Conservation (phyloP, 92 coral and sea anemone species). For the Meandrina meandrites region DNA sequence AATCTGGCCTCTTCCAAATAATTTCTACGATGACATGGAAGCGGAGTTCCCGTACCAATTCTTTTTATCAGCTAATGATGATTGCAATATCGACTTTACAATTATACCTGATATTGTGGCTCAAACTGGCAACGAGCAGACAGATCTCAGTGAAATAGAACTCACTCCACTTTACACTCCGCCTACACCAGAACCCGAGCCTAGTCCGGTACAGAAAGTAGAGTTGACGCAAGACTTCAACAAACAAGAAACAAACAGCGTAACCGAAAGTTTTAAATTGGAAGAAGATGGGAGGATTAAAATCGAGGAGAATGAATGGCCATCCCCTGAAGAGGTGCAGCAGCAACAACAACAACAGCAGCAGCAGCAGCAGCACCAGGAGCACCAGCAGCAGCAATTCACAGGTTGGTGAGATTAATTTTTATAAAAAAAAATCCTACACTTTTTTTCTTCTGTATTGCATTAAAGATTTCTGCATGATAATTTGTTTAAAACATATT, state of each 20-base stretch:
- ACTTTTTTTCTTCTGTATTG: neutral
- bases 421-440: neutral
- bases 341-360: neutral
- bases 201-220: neutral
- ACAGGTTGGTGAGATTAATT: neutral
- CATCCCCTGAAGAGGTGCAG: neutral
- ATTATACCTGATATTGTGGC: neutral
- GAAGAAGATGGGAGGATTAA: neutral
- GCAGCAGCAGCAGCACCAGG: neutral
- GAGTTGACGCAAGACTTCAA: too few relatives aligned
- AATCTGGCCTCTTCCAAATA: conserved; percentile 3
- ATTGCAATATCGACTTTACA: neutral
- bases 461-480: too few relatives aligned
- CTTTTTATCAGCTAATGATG: neutral
- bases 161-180: neutral
- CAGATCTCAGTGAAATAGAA: neutral
- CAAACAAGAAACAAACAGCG: neutral
- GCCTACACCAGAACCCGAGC: conserved; percentile 13
- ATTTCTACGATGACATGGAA: neutral
- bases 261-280: neutral
- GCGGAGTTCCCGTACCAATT: neutral
- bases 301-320: neutral
- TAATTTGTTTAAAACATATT: too few relatives aligned
- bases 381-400: neutral
- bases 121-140: neutral